A percentile compares a stretch with the other conserved stretches of the same genome.
Evolutionary conservation across 2,888 invertebrate genomes (phyloP).

Genomic region (Tetragonisca angustula): DNA sequence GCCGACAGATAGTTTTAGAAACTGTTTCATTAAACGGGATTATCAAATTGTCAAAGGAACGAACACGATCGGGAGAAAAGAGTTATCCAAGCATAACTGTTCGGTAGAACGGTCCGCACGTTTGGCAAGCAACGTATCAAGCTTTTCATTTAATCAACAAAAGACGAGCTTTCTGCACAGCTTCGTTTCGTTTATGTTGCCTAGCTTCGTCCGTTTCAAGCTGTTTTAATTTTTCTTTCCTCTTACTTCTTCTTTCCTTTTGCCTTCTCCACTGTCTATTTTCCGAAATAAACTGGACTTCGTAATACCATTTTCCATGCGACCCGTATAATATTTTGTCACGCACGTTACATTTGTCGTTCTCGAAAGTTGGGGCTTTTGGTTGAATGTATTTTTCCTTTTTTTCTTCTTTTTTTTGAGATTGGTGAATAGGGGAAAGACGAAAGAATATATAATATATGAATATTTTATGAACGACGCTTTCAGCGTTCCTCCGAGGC

Average conservation of each 20-base stretch:
- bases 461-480: background rate
- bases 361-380: background rate
- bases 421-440: background rate
- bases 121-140: conserved; percentile 5
- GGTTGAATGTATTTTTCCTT: background rate
- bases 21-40: background rate
- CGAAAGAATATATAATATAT: background rate
- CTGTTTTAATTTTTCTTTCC: background rate
- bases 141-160: background rate
- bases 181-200: background rate
- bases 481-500: background rate
- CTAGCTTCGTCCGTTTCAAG: no score
- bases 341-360: background rate
- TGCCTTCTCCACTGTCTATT: background rate
- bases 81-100: background rate
- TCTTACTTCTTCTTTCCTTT: background rate
- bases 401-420: background rate
- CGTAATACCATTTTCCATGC: background rate
- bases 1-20: background rate
- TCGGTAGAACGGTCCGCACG: background rate
- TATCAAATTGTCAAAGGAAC: background rate
- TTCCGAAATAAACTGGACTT: background rate
- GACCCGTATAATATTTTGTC: background rate
- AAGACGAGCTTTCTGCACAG: background rate
- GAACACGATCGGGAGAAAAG: background rate